These are phyloP conservation scores for Turdus rufiventris DNA, from an alignment of 2,113 vertebrate genomes.

Conservation along the genomic window DNA sequence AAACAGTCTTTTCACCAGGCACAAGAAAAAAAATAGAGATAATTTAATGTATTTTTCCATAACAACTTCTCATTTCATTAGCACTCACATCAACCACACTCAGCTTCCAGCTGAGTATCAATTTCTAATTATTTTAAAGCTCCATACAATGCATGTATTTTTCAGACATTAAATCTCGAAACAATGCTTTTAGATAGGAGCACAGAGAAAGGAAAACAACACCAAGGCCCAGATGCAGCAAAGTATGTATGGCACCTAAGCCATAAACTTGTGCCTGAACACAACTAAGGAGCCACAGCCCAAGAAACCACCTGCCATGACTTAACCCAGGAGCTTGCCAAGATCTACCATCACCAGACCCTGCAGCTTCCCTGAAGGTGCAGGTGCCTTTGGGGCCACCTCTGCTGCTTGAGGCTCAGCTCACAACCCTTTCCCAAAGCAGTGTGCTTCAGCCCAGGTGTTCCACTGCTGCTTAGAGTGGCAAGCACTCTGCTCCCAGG, in stretches of 20 bases:
- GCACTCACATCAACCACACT: background rate
- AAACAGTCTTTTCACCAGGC: background rate
- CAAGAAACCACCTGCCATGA: background rate
- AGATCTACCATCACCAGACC: background rate
- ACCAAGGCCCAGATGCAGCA: background rate
- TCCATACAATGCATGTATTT: background rate
- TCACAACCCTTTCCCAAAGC: background rate
- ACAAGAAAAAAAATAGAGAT: background rate
- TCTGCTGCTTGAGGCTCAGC: background rate
- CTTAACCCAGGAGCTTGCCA: background rate
- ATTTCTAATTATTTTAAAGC: background rate
- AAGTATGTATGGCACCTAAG: background rate
- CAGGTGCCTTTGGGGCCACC: background rate
- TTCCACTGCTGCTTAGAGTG: background rate
- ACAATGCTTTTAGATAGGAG: background rate
- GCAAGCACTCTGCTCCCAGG: background rate
- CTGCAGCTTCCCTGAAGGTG: background rate
- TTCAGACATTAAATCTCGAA: background rate
- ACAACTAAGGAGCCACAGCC: background rate
- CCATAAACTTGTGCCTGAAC: background rate
- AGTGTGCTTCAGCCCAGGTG: accelerated
- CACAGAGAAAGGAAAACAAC: background rate
- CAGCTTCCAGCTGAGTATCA: background rate
- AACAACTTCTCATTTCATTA: background rate
- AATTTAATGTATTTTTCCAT: background rate